Base-by-base conservation (phyloP, 2,797 vertebrate genomes). In the Pseudomugil tenellus region DNA sequence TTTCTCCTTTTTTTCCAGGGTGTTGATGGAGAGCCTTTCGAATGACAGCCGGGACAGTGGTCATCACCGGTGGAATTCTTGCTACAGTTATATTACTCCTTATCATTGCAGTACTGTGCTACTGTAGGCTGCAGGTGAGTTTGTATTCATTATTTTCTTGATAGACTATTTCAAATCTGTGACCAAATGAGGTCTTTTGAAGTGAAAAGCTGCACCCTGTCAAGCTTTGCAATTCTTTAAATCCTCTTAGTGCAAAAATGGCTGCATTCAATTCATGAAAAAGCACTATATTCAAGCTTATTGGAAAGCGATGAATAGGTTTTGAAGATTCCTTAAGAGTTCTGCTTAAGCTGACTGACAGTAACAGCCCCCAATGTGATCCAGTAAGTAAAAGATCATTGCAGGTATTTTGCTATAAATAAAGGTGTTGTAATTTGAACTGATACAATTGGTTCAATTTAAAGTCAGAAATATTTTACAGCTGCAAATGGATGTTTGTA, bases 11-110 rank as follows among this genome's bases (percentile, higher is more conserved):
- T 25, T 14, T 23, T 80, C 55, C 74, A 94, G 92, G 93, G 91
- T 93, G 94, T 94, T 94, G 88, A 94, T 98, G 97, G 97, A 97
- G 97, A 97, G 92, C 92, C 92, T 96, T 95, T 96, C 97, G 98
- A 95, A 99, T 99, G 98, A 99, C 98, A 98, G 98, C 98, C 94
- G 98, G 98, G 92, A 99, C 98, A 26, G 98, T 99, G 96, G 98
- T 99, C 92, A 99, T 99, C 96, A 99, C 98, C 89, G 98, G 98
- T 88, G 98, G 98, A 95, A 99, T 99, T 92, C 96, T 99, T 94
- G 98, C 98, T 55, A 98, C 98, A 68, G 95, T 99, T 66, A 99
- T 99, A 87, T 95, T 99, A 76, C 95, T 99, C 43, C 98, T 97
- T 86, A 99, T 99, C 92, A 98, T 99, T 8, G 97, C 97, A 0